These are phyloP conservation scores for Caerostris extrusa DNA, from an alignment of 1,140 invertebrate genomes.

Conservation along the genomic window DNA sequence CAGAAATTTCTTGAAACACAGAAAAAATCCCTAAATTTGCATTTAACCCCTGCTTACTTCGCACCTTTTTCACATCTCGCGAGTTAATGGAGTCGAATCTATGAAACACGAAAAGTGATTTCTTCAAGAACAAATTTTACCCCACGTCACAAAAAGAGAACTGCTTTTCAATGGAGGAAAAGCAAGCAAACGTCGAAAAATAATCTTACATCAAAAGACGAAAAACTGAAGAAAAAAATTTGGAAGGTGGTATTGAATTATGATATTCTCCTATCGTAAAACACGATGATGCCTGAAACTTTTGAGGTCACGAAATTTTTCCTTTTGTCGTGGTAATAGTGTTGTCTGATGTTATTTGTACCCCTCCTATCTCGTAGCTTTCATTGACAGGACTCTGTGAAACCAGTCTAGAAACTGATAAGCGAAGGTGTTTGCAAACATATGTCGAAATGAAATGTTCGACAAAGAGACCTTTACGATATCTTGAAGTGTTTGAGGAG, in stretches of 20 bases:
- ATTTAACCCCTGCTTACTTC: neutral
- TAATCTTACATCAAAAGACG: neutral
- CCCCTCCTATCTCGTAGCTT: neutral
- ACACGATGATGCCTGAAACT: conserved; percentile 44
- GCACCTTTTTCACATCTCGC: neutral
- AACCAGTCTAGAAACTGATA: neutral
- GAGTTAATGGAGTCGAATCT: conserved; percentile 60
- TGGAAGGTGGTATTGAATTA: conserved; percentile 51
- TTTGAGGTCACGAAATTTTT: conserved; percentile 43
- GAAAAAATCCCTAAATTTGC: neutral
- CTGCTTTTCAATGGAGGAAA: conserved; percentile 1
- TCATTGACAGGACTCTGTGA: neutral
- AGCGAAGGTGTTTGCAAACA: neutral
- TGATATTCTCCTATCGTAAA: conserved; percentile 47
- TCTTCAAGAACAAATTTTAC: conserved; percentile 33
- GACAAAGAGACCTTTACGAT: neutral
- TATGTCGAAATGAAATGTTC: conserved; percentile 16
- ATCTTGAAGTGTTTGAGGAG: neutral
- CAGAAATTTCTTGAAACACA: too few species aligned
- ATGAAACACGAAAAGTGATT: conserved; percentile 55
- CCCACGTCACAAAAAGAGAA: neutral
- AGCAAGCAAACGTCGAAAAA: neutral
- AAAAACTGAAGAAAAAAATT: conserved; percentile 5
- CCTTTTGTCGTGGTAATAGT: neutral
- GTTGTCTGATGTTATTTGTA: neutral